Evolutionary conservation across 2,797 vertebrate species (phyloP).

Genomic region (Sibirionetta formosa): DNA sequence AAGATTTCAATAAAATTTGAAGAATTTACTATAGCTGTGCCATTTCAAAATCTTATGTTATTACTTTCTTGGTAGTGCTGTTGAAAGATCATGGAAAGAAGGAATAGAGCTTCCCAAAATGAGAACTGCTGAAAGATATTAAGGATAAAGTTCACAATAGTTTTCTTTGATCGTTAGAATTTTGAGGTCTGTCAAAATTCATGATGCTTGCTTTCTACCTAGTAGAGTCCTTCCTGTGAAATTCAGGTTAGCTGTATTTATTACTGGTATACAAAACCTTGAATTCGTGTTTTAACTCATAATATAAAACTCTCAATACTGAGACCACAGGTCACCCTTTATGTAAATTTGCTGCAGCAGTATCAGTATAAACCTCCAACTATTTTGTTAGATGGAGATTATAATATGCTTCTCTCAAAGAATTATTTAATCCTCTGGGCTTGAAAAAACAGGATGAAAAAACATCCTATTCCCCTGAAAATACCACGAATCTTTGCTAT

Average conservation of each 20-base stretch:
- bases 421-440: background rate
- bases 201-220: background rate
- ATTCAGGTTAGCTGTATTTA: background rate
- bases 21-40: background rate
- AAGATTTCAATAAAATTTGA: background rate
- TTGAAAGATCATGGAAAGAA: background rate
- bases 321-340: background rate
- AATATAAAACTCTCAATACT: background rate
- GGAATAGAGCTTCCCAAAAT: background rate
- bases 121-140: background rate
- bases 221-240: background rate
- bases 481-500: background rate
- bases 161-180: background rate
- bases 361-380: background rate
- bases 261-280: background rate
- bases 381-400: background rate
- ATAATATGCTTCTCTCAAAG: background rate
- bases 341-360: background rate
- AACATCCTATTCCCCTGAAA: background rate
- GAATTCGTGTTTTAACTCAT: background rate
- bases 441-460: background rate
- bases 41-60: background rate
- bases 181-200: background rate
- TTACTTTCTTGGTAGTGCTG: background rate
- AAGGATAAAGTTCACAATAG: background rate